phyloP scores from a whole-genome alignment of 2,113 vertebrate genomes.

The Alethe castanea region DNA sequence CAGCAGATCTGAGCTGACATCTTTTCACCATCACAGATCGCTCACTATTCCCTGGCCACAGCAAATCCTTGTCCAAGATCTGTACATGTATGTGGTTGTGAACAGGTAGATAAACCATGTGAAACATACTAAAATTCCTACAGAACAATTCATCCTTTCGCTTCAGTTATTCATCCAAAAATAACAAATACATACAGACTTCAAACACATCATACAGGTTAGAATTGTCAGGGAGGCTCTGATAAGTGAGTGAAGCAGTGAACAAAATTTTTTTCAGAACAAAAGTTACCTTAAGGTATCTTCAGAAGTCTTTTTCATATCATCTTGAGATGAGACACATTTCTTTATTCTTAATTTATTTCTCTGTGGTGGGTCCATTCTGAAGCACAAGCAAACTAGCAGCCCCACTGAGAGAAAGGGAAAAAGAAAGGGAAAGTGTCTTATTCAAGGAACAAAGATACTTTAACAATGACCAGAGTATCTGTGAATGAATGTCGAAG shows the following conservation, averaged over 20 bases:
- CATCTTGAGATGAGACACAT: neutral
- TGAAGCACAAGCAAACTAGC: slow-evolving; percentile 16
- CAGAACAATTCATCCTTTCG: neutral
- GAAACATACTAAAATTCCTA: neutral
- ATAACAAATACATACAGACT: neutral
- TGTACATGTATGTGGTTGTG: neutral
- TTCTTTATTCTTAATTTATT: slow-evolving; percentile 35
- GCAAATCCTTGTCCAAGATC: neutral
- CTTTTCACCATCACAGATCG: neutral
- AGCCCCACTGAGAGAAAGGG: neutral
- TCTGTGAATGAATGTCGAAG: neutral
- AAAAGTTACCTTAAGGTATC: neutral
- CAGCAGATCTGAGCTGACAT: neutral
- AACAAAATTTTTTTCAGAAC: neutral
- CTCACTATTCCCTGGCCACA: neutral
- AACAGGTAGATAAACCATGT: neutral
- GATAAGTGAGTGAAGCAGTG: neutral
- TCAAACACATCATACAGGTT: neutral
- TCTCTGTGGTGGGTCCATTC: neutral
- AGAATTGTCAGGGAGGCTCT: neutral
- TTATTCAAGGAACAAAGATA: neutral
- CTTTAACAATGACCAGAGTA: neutral
- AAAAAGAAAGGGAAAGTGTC: neutral
- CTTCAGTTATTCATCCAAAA: neutral
- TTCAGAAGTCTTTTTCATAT: neutral